Evolutionary conservation across 2,113 vertebrate genomes (phyloP).

Genomic region (Phylloscopus whistleri): DNA sequence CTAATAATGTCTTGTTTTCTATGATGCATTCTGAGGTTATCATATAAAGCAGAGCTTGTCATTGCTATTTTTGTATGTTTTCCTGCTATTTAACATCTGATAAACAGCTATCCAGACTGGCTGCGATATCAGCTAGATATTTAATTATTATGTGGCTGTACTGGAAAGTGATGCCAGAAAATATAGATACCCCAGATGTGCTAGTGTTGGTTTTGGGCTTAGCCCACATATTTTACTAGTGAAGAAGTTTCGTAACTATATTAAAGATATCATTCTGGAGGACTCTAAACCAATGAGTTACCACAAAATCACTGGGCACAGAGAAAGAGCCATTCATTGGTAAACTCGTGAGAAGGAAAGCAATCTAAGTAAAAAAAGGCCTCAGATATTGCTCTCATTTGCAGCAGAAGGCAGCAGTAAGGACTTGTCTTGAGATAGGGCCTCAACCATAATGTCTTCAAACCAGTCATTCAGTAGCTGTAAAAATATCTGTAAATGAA

Average conservation of each 20-base stretch:
- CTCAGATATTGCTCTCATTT: not conserved
- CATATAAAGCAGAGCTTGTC: not conserved
- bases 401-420: not conserved
- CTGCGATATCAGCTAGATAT: slow-evolving; percentile 6
- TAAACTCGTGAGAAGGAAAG: not conserved
- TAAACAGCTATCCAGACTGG: not conserved
- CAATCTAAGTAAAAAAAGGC: not conserved
- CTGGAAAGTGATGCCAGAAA: slow-evolving; percentile 9
- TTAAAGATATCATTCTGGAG: slow-evolving; percentile 9
- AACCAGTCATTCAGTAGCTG: not conserved
- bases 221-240: slow-evolving; percentile 23
- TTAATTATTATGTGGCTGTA: not conserved
- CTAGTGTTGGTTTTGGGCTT: slow-evolving; percentile 44
- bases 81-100: not conserved
- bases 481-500: not conserved
- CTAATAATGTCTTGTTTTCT: not conserved
- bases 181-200: not conserved
- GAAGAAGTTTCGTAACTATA: not conserved
- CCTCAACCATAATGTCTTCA: fast-evolving
- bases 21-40: not conserved
- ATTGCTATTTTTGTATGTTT: slow-evolving; percentile 20
- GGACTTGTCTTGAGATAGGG: not conserved
- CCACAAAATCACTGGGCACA: not conserved
- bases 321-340: not conserved
- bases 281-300: not conserved